These are phyloP conservation scores for Hycleus phaleratus DNA, from an alignment of 1,140 invertebrate genomes.

Conservation along the genomic window DNA sequence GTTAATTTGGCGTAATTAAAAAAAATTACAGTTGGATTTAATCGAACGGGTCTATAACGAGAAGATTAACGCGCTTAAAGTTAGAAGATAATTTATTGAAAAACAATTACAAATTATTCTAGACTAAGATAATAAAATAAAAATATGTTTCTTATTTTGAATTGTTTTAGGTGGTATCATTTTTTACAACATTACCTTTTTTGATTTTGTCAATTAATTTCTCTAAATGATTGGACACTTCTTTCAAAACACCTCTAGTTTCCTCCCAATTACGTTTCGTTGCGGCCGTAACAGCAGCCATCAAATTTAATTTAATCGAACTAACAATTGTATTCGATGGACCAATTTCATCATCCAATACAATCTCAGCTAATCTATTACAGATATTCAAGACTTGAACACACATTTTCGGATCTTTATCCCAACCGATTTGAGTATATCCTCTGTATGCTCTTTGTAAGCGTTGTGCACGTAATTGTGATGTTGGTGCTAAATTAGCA, in stretches of 20 bases:
- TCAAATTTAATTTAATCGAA: slow-evolving; percentile 35
- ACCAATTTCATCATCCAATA: slow-evolving; percentile 28
- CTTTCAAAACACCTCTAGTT: neutral
- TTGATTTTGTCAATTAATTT: no score
- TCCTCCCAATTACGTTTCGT: slow-evolving; percentile 32
- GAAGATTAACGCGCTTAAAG: neutral
- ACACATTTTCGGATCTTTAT: slow-evolving; percentile 47
- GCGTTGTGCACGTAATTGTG: slow-evolving; percentile 53
- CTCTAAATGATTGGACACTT: no score
- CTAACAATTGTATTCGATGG: slow-evolving; percentile 28
- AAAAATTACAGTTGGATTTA: neutral
- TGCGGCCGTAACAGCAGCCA: slow-evolving; percentile 30
- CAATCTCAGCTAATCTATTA: slow-evolving; percentile 32
- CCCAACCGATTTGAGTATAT: slow-evolving; percentile 54
- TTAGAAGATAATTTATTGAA: no score
- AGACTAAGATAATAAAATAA: no score
- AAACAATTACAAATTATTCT: no score
- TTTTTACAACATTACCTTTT: no score
- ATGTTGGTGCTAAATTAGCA: slow-evolving; percentile 57
- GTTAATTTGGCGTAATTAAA: no score
- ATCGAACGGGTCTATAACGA: neutral
- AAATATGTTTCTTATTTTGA: no score
- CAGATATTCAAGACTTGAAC: slow-evolving; percentile 40
- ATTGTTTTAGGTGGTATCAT: no score
- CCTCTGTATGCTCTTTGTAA: slow-evolving; percentile 54